Evolutionary conservation across 1,140 invertebrate genomes (phyloP), one percentile per base, ranked within the genome.

Genomic region (Drosophila saltans): DNA sequence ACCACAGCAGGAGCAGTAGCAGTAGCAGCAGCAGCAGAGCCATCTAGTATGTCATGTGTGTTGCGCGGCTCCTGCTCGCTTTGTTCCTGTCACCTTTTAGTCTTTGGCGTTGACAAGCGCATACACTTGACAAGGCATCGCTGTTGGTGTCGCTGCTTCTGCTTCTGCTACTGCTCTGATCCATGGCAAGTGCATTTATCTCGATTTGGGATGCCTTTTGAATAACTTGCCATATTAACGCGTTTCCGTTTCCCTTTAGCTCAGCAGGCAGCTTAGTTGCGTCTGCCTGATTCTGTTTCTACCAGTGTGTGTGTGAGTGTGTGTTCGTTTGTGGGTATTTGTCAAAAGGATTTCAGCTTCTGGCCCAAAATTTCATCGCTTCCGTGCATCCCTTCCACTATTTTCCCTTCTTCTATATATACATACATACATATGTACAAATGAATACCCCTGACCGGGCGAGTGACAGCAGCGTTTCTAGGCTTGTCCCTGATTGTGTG

Each of bases 81-180:
- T 89, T 89, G 86, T 89, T 78, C 78, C 76, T 89, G 84, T 89
- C 84, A 89, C 84, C 84, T 90, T 89, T 89, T 89, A 89, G 84
- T 89, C 89, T 89, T 89, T 41, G 72, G 84, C 70, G 84, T 89
- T 89, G 84, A 89, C 84, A 89, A 76, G 57, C 77, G 83, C 83
- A 80, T 78, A 82, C 79, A 80, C 72, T 72, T 82, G 83, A 88
- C 83, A 88, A 63, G 64, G 69, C 80, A 72, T 48, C 65, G 48
- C 64, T 66, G 70, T 9, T 36, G 36, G 3, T 36, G 33, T 5
- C 6, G 33, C 3, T 36, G 33, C 33, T 36, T 2, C 33, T 36
- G 6, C 33, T 36, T 16, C 24, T 40, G 41, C 71, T 28, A 8
- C 28, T 24, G 16, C 60, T 41, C 40, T n/a, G 16, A 39, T 24